phyloP scores from a whole-genome alignment of 2,113 vertebrate genomes.

The Alaudala cheleensis region DNA sequence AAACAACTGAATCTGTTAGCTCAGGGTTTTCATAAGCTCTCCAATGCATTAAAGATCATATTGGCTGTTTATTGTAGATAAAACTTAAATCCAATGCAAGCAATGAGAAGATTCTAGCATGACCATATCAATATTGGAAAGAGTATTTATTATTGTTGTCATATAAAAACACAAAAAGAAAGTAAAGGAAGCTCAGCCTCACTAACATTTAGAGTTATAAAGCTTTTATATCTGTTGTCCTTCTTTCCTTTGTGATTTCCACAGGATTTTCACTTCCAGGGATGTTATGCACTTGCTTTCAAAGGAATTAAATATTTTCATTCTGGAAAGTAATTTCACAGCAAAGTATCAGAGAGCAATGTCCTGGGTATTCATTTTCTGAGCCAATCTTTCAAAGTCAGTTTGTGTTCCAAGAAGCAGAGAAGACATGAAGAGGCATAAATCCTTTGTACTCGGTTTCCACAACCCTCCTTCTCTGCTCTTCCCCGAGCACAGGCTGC shows the following conservation, averaged over 20 bases:
- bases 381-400: constrained; percentile 74
- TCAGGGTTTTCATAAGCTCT: background rate
- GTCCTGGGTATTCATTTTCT: constrained; percentile 75
- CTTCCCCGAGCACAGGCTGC: background rate
- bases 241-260: constrained; percentile 77
- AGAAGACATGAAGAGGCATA: constrained; percentile 55
- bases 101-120: constrained; percentile 59
- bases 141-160: constrained; percentile 65
- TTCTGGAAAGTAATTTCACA: constrained; percentile 81
- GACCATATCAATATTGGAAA: constrained; percentile 62
- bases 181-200: constrained; percentile 42
- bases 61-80: constrained; percentile 54
- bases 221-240: constrained; percentile 68
- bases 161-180: constrained; percentile 26
- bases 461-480: background rate
- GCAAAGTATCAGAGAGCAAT: constrained; percentile 72
- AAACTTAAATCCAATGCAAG: constrained; percentile 61
- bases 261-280: constrained; percentile 76
- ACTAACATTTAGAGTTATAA: constrained; percentile 72
- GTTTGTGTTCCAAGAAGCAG: constrained; percentile 59
- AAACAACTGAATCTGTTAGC: constrained; percentile 23
- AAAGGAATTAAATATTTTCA: constrained; percentile 80
- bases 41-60: constrained; percentile 61
- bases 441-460: constrained; percentile 38
- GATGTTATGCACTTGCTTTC: constrained; percentile 76